Conservation (phyloP, 2,797 vertebrate genomes). For the Somateria mollissima region DNA sequence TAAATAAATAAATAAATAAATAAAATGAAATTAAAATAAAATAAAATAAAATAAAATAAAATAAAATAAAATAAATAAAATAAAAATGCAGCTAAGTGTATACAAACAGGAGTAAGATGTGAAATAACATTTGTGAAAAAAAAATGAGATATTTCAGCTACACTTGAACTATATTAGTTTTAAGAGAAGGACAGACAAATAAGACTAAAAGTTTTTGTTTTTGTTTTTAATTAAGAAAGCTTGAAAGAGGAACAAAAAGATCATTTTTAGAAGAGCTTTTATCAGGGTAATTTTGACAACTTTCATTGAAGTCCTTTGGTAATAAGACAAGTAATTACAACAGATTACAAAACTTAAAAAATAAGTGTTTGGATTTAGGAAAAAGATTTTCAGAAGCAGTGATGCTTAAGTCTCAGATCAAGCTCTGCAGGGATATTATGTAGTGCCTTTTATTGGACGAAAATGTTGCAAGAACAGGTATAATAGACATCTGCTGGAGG, state of each 20-base stretch:
- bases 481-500: not conserved
- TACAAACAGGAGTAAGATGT: not conserved
- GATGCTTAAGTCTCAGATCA: not conserved
- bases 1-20: not conserved
- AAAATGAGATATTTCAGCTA: rapidly evolving
- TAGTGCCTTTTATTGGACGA: not conserved
- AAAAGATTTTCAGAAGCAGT: not conserved
- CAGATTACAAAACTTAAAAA: not conserved
- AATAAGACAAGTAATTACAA: not conserved
- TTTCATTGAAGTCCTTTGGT: not conserved
- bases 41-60: no score
- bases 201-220: not conserved
- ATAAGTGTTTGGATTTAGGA: not conserved
- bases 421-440: not conserved
- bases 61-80: not conserved
- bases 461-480: not conserved
- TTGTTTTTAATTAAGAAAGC: not conserved
- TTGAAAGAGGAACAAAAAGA: not conserved
- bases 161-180: not conserved
- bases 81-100: not conserved
- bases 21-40: not conserved
- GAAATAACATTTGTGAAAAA: not conserved
- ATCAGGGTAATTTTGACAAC: not conserved
- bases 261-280: not conserved
- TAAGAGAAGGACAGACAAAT: not conserved